A percentile compares a stretch with the other conserved stretches of the same genome.
phyloP scores from a whole-genome alignment of 1,140 invertebrate species.

The Drosophila fuyamai region DNA sequence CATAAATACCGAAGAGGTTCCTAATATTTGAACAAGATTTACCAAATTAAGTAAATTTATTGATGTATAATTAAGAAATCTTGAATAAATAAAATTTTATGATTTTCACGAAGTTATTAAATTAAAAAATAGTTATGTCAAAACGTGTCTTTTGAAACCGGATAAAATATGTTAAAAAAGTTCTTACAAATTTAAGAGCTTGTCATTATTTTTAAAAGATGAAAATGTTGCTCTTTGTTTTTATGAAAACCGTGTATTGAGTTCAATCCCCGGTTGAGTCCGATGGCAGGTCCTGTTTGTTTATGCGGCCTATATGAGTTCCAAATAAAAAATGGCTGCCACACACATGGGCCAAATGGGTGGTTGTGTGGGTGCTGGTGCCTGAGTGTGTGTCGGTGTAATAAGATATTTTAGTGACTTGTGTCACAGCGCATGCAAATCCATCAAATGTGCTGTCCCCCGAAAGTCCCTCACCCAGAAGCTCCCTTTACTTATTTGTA shows the following conservation, averaged over 20 bases:
- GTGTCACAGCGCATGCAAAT: slow-evolving; percentile 81
- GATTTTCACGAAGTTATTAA: too few species aligned
- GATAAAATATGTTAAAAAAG: too few species aligned
- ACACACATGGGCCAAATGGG: slow-evolving; percentile 14
- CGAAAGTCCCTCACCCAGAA: neutral
- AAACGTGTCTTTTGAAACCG: too few species aligned
- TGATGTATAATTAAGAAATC: too few species aligned
- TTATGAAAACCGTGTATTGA: neutral
- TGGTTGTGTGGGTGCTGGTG: slow-evolving; percentile 6
- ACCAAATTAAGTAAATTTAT: too few species aligned
- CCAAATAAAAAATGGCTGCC: slow-evolving; percentile 77
- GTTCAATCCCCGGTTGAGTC: slow-evolving; percentile 13
- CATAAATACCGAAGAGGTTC: too few species aligned
- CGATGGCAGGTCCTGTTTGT: slow-evolving; percentile 70
- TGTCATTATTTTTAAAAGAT: too few species aligned
- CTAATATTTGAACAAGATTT: too few species aligned
- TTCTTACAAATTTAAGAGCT: too few species aligned
- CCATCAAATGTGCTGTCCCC: slow-evolving; percentile 69
- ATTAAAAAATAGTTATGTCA: too few species aligned
- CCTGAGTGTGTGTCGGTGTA: slow-evolving; percentile 52
- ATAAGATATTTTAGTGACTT: slow-evolving; percentile 84
- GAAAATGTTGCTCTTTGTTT: too few species aligned
- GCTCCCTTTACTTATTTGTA: slow-evolving; percentile 79
- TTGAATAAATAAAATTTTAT: too few species aligned
- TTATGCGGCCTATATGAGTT: slow-evolving; percentile 72